phyloP scores from a whole-genome alignment of 2,797 vertebrate genomes.

The Cottoperca gobio region DNA sequence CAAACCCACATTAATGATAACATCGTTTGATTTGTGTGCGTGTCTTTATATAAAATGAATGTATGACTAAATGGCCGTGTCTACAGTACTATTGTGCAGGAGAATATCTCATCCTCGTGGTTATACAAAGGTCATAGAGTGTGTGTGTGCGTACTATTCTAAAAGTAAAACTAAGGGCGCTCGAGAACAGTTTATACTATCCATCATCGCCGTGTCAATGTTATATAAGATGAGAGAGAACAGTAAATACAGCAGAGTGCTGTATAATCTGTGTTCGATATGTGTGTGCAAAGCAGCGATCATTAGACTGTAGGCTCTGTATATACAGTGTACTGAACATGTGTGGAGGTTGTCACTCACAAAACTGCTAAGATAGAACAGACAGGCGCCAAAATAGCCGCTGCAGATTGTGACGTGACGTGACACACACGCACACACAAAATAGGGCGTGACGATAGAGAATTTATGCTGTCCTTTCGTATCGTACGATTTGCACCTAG shows the following conservation, averaged over 20 bases:
- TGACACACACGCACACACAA: too few species aligned
- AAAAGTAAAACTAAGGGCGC: constrained; percentile 32
- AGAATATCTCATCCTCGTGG: constrained; percentile 1
- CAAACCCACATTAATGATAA: constrained; percentile 50
- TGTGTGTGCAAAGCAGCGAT: constrained; percentile 7
- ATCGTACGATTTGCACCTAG: too few species aligned
- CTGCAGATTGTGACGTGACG: too few species aligned
- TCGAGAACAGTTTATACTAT: constrained; percentile 20
- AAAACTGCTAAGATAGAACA: too few species aligned
- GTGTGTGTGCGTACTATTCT: constrained; percentile 4
- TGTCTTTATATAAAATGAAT: constrained; percentile 37
- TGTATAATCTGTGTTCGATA: constrained; percentile 8
- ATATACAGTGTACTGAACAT: not conserved
- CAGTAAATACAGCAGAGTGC: constrained; percentile 22
- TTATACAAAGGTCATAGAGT: not conserved
- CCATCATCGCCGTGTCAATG: constrained; percentile 34
- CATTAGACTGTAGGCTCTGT: not conserved
- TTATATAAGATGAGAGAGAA: constrained; percentile 33
- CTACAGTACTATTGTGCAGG: constrained; percentile 14
- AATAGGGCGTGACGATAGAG: too few species aligned
- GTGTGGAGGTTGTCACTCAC: not conserved
- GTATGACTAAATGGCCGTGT: constrained; percentile 36
- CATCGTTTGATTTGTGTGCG: constrained; percentile 39
- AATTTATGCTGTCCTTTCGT: too few species aligned
- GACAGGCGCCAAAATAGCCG: too few species aligned